Percentiles rank a stretch among this genome's conserved stretches.
phyloP scores from a whole-genome alignment of 2,888 invertebrate genomes.

The Clostera curtula region DNA sequence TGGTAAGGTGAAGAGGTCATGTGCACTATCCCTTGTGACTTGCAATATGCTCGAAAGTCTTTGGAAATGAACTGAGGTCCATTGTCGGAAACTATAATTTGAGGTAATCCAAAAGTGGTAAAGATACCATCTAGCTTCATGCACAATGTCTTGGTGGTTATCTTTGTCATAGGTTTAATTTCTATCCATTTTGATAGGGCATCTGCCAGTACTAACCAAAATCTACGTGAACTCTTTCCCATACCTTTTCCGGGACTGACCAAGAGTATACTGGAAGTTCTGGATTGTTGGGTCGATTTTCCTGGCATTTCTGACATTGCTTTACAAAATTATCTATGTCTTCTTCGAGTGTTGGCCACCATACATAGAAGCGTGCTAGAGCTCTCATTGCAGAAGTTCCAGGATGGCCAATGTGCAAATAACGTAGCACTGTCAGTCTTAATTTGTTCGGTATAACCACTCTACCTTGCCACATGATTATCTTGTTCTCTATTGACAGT shows the following conservation, averaged over 20 bases:
- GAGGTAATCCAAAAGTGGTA: neutral
- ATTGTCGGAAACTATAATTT: neutral
- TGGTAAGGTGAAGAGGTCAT: neutral
- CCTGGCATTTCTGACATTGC: neutral
- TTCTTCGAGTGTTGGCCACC: no score
- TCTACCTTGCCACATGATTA: no score
- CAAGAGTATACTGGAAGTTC: no score
- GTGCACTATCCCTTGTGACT: neutral
- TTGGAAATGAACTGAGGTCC: neutral
- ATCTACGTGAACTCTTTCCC: no score
- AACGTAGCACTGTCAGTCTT: neutral
- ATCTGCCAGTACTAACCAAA: neutral
- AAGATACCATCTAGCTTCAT: neutral
- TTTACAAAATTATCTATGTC: neutral
- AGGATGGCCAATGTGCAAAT: neutral
- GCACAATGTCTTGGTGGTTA: neutral
- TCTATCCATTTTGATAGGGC: neutral
- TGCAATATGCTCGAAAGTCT: neutral
- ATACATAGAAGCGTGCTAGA: neutral
- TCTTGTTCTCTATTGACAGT: no score
- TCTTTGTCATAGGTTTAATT: no score
- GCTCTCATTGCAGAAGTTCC: neutral
- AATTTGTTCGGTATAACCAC: neutral
- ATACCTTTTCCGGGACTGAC: no score
- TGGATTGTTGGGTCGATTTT: neutral